phyloP scores from a whole-genome alignment of 2,113 vertebrate species.

The Cariama cristata region DNA sequence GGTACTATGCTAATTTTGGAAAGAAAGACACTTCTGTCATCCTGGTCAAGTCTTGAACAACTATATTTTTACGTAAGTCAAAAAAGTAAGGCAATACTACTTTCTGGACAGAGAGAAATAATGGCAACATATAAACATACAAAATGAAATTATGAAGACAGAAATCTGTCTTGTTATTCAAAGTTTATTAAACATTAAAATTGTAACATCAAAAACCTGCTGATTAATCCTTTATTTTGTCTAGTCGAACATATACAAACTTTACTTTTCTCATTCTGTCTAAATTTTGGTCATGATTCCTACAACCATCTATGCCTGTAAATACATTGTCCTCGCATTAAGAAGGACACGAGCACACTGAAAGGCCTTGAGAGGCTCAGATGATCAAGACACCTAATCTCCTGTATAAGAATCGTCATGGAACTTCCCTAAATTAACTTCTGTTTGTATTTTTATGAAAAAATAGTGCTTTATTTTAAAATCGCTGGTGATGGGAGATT shows the following conservation, averaged over 20 bases:
- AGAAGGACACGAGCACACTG: not conserved
- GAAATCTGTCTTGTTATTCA: not conserved
- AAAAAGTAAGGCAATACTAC: not conserved
- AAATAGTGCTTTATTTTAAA: not conserved
- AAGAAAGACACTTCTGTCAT: not conserved
- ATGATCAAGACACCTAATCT: not conserved
- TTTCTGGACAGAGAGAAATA: not conserved
- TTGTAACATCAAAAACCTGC: not conserved
- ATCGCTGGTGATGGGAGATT: not conserved
- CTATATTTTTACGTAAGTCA: not conserved
- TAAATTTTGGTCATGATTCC: not conserved
- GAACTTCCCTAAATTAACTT: not conserved
- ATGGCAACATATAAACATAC: not conserved
- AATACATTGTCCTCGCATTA: not conserved
- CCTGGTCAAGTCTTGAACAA: not conserved
- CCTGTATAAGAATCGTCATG: not conserved
- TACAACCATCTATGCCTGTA: not conserved
- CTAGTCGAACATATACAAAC: not conserved
- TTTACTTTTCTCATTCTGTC: not conserved
- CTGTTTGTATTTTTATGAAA: not conserved
- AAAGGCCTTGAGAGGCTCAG: not conserved
- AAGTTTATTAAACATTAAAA: not conserved
- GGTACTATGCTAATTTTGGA: not conserved
- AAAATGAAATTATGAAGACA: not conserved
- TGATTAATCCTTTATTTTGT: not conserved